Evolutionary conservation across 1,140 invertebrate genomes (phyloP), one percentile per base, ranked within the genome.

Genomic region (Drosophila kohkoa): DNA sequence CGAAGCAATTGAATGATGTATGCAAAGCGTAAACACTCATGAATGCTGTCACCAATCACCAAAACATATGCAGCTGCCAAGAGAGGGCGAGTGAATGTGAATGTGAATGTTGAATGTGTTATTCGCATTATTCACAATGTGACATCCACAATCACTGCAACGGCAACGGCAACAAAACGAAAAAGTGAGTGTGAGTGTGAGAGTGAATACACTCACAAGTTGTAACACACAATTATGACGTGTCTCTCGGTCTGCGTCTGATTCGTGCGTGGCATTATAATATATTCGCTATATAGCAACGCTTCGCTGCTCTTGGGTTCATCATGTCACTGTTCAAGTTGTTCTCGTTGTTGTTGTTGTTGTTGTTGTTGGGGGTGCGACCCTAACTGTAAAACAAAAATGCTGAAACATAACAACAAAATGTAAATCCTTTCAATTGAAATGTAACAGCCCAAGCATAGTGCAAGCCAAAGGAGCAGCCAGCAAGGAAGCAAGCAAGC

Each of bases 391-490:
- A 77, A 77, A 80, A 88, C 83, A 88, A 88, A 82, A 88, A 89
- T 88, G 83, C 62, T 87, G 83, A 75, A 75, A 83, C 70, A 88
- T 69, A 77, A 87, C 77, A 87, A 88, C 83, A 83, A 88, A 87
- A 87, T 87, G 83, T 81, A 87, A 87, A 87, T 87, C 83, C 83
- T 88, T 83, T 88, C 83, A 88, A 87, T 87, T 87, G 83, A 87
- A 87, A 87, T 82, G 83, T 88, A 69, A 88, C 83, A 80, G 64
- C 68, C 41, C 20, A 25, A 64, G 58, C 67, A 72, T 60, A 60
- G 69, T 64, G 59, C 63, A 28, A 54, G 38, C 45, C 46, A 64
- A 48, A 64, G 58, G 64, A 57, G 45, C 62, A 51, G 28, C 28
- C 25, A 30, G 11, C 28, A 30, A 5, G 15, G 30, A 8, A 52